phyloP scores from a whole-genome alignment of 1,140 invertebrate species.

The Aradophagus sp. region DNA sequence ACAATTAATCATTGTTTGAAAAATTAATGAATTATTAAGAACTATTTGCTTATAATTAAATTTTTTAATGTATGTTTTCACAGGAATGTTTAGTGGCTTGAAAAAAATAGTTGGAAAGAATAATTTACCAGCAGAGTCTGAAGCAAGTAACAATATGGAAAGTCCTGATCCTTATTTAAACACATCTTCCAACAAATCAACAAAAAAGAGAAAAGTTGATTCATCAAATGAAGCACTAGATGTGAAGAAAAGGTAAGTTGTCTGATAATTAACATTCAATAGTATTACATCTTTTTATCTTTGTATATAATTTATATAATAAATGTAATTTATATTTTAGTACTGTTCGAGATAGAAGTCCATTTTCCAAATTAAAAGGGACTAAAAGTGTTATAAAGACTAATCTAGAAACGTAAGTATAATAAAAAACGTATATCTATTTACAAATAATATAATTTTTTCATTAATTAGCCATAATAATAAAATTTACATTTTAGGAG shows the following conservation, averaged over 20 bases:
- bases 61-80: slow-evolving; percentile 47
- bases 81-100: slow-evolving; percentile 85
- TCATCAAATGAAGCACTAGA: no score
- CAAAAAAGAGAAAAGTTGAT: slow-evolving; percentile 82
- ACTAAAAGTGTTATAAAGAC: slow-evolving; percentile 52
- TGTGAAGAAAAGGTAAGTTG: no score
- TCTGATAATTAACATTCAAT: no score
- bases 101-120: slow-evolving; percentile 83
- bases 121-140: slow-evolving; percentile 65
- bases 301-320: no score
- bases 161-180: slow-evolving; percentile 43
- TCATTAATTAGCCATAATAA: neutral
- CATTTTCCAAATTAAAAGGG: slow-evolving; percentile 52
- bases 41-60: neutral
- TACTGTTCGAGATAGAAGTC: slow-evolving; percentile 64
- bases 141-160: slow-evolving; percentile 17
- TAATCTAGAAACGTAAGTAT: slow-evolving; percentile 57
- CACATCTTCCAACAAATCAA: slow-evolving; percentile 75
- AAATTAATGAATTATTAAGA: no score
- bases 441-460: slow-evolving; percentile 1
- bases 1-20: no score
- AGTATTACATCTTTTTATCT: no score
- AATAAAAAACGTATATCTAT: no score
- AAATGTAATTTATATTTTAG: no score
- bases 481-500: slow-evolving; percentile 1